These are phyloP conservation scores for Helarctos malayanus DNA, from an alignment of 2,797 vertebrate genomes.

Conservation along the genomic window DNA sequence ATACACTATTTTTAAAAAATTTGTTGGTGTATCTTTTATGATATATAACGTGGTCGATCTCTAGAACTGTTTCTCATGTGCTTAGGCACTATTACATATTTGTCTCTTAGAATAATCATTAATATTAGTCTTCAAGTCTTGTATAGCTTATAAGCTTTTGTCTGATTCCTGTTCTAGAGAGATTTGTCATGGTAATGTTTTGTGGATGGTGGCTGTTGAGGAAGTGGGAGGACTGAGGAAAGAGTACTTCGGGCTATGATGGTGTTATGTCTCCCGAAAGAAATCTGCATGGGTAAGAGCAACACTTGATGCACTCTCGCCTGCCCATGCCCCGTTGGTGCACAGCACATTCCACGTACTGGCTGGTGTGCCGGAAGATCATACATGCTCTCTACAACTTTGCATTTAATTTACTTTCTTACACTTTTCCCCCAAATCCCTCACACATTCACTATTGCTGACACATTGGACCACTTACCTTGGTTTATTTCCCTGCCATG, in stretches of 20 bases:
- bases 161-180: not conserved
- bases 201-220: constrained; percentile 59
- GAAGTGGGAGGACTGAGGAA: constrained; percentile 7
- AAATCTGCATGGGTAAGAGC: constrained; percentile 43
- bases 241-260: constrained; percentile 61
- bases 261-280: constrained; percentile 5
- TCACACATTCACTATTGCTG: not conserved
- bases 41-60: not conserved
- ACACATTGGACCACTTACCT: not conserved
- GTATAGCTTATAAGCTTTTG: not conserved
- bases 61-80: not conserved
- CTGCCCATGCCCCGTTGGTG: too few relatives aligned
- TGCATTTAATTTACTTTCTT: constrained; percentile 17
- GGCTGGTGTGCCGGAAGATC: not conserved
- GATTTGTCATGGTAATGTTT: not conserved
- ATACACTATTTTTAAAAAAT: not conserved
- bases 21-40: not conserved
- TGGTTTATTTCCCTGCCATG: not conserved
- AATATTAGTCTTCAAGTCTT: not conserved
- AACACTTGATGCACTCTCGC: not conserved
- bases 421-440: not conserved
- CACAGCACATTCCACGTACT: not conserved
- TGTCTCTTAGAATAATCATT: not conserved
- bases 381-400: not conserved
- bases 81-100: not conserved